Conservation (phyloP, 1,140 invertebrate genomes). For the Pogonus chalceus region DNA sequence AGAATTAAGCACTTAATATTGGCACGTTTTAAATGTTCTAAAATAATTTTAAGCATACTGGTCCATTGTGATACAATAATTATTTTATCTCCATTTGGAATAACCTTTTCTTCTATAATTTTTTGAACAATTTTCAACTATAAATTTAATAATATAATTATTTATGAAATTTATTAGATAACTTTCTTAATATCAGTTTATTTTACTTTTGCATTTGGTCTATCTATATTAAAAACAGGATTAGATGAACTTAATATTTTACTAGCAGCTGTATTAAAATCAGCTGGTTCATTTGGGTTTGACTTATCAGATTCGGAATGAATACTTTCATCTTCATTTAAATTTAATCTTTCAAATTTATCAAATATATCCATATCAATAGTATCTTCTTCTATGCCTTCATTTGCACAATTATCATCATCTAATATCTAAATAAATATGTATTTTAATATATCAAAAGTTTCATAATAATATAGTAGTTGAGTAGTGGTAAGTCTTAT, state of each 20-base stretch:
- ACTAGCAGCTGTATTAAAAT: constrained; percentile 32
- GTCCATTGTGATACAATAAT: constrained; percentile 86
- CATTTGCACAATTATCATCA: constrained; percentile 32
- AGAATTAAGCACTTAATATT: constrained; percentile 49
- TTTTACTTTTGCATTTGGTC: constrained; percentile 50
- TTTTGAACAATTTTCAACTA: constrained; percentile 50
- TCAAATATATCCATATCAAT: constrained; percentile 35
- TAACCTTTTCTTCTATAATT: constrained; percentile 44
- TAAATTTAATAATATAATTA: constrained; percentile 19
- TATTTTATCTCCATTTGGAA: constrained; percentile 54
- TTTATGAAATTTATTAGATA: background rate
- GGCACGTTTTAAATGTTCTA: constrained; percentile 43
- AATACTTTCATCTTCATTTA: constrained; percentile 21
- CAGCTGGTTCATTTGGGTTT: constrained; percentile 18
- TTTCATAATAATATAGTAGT: background rate
- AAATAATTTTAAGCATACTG: constrained; percentile 58
- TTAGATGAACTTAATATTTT: constrained; percentile 51
- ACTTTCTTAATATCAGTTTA: background rate
- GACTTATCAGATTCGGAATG: background rate
- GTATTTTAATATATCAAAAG: constrained; percentile 6
- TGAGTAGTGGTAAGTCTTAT: background rate
- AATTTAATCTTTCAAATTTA: constrained; percentile 30
- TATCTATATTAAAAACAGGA: constrained; percentile 53
- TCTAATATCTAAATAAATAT: constrained; percentile 45
- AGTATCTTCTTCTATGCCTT: constrained; percentile 27